These are phyloP conservation scores for Valencia hispanica DNA, from an alignment of 2,797 vertebrate genomes.

Conservation along the genomic window DNA sequence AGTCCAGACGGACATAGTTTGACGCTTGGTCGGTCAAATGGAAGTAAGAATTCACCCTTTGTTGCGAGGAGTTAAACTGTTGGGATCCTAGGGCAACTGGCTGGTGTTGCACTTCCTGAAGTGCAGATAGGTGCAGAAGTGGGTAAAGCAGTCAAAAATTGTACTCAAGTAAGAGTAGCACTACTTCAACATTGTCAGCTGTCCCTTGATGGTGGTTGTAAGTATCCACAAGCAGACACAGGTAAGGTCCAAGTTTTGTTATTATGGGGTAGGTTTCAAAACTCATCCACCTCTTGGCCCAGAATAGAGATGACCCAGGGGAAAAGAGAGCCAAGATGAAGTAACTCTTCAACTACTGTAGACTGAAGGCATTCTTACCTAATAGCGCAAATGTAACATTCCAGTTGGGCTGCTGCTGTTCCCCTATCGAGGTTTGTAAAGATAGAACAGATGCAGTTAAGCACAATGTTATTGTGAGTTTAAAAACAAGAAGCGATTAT, in stretches of 20 bases:
- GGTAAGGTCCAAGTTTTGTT: too few species aligned
- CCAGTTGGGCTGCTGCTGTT: neutral
- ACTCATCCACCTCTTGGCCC: neutral
- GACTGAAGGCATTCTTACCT: neutral
- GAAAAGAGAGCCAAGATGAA: neutral
- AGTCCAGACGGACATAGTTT: neutral
- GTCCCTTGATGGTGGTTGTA: too few species aligned
- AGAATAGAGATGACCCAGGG: neutral
- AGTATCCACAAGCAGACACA: too few species aligned
- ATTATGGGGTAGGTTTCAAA: neutral
- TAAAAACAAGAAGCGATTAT: neutral
- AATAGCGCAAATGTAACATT: neutral
- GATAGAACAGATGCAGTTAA: neutral
- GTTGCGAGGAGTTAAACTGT: neutral
- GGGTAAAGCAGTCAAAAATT: neutral
- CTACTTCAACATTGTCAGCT: too few species aligned
- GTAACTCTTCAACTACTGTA: constrained; percentile 8
- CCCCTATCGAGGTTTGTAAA: neutral
- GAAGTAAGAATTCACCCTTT: neutral
- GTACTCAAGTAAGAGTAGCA: too few species aligned
- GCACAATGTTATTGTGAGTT: neutral
- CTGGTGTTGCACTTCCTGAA: neutral
- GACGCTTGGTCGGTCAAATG: neutral
- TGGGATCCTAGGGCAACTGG: neutral
- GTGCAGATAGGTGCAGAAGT: neutral